These are phyloP conservation scores for Pseudomyrmex flavicornis DNA, from an alignment of 1,140 invertebrate genomes.

Conservation along the genomic window DNA sequence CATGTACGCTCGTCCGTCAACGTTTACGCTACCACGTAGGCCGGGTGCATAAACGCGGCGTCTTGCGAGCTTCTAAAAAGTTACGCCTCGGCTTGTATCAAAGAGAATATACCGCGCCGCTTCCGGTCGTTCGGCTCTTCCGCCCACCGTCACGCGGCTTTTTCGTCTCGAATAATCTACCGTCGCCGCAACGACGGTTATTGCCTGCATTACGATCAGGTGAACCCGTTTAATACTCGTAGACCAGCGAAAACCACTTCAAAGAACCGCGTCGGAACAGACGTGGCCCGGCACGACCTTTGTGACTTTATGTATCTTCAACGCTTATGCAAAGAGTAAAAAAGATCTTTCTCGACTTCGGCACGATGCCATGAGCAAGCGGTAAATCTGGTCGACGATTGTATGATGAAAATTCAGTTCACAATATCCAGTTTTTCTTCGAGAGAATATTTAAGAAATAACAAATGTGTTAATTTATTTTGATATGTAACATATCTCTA, in stretches of 20 bases:
- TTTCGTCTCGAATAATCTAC: conserved; percentile 71
- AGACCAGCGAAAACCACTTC: conserved; percentile 67
- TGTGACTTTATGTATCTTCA: conserved; percentile 61
- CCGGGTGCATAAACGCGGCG: conserved; percentile 35
- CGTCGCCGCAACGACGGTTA: conserved; percentile 50
- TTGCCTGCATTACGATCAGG: conserved; percentile 73
- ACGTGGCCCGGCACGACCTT: conserved; percentile 31
- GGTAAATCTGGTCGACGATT: conserved; percentile 41
- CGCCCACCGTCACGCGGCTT: conserved; percentile 66
- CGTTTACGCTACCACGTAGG: conserved; percentile 9
- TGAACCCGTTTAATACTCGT: conserved; percentile 71
- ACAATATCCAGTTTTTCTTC: not conserved
- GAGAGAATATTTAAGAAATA: conserved; percentile 5
- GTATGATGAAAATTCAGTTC: conserved; percentile 30
- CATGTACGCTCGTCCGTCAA: conserved; percentile 32
- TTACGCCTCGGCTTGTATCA: conserved; percentile 52
- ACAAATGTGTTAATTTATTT: not conserved
- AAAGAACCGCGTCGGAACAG: conserved; percentile 64
- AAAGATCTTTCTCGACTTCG: conserved; percentile 34
- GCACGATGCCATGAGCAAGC: not conserved
- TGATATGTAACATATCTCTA: too few relatives aligned
- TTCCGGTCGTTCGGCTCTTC: conserved; percentile 77
- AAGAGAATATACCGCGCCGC: conserved; percentile 66
- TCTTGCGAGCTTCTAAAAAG: conserved; percentile 69
- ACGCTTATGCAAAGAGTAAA: conserved; percentile 15